Conservation (phyloP, 2,113 vertebrate genomes). For the Gallinago media region DNA sequence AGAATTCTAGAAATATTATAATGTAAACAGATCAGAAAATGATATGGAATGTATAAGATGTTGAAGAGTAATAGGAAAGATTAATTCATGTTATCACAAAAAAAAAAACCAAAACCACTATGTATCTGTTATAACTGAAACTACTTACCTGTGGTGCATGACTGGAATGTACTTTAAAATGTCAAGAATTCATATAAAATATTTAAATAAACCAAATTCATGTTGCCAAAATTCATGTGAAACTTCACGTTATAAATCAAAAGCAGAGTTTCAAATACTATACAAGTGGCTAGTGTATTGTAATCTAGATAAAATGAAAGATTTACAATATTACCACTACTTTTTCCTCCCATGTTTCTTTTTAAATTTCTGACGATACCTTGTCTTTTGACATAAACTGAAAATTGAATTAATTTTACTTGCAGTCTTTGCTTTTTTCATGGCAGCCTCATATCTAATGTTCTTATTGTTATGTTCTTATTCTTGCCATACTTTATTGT, state of each 20-base stretch:
- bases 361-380: not conserved
- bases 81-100: not conserved
- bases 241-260: not conserved
- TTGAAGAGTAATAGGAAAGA: not conserved
- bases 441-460: not conserved
- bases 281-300: not conserved
- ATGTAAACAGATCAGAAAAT: not conserved
- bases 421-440: not conserved
- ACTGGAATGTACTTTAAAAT: not conserved
- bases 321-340: not conserved
- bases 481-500: not conserved
- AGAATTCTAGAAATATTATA: not conserved
- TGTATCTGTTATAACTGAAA: not conserved
- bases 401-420: not conserved
- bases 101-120: not conserved
- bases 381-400: not conserved
- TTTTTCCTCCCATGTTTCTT: not conserved
- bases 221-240: not conserved
- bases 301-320: not conserved
- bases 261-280: not conserved
- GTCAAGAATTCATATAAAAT: not conserved
- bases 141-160: not conserved
- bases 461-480: not conserved
- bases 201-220: not conserved
- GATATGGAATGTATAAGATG: accelerated